Base-by-base conservation (phyloP, 2,888 invertebrate genomes). In the Drosophila leonis region DNA sequence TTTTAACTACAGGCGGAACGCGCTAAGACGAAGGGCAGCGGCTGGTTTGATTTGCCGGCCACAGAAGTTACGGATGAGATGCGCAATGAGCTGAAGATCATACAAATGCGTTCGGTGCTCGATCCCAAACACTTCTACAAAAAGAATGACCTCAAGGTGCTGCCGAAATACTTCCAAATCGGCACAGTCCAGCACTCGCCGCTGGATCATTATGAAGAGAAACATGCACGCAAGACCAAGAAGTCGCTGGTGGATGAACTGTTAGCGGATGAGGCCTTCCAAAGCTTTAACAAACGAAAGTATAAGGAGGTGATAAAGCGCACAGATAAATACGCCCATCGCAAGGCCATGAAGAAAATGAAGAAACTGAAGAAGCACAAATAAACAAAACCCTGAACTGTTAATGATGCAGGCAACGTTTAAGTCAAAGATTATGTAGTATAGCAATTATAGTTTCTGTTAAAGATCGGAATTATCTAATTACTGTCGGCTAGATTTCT, bases 121-220 rank as follows among this genome's bases (percentile, higher is more conserved):
- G 97, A 99, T 94, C 97, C 98, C 0, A 98, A 98, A 92, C 96
- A 96, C 80, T 99, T 98, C 93, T 99, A 99, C 93, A 98, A 98
- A 93, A 97, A 97, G 89, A 98, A 97, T 92, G 97, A 98, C 90
- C 94, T 96, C 79, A 96, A 96, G 93, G 96, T 95, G 1, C 90
- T 98, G 37, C 98, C 99, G 0, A 99, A 98, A 93, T 98, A 97
- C 92, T 99, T 99, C 93, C 97, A 97, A 95, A 94, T 97, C 89
- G 97, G 97, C 52, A 95, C 95, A 81, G 95, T 97, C 20, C 94
- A 98, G 90, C 98, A 98, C 91, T 95, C 96, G 15, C 95, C 98
- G 0, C 93, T 97, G 52, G 99, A 99, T 92, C 98, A 96, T 93
- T 98, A 98, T 83, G 96, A 95, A 83, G 96, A 96, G 67, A 95